These are phyloP conservation scores for Caerostris extrusa DNA, from an alignment of 1,140 invertebrate species.

Conservation along the genomic window DNA sequence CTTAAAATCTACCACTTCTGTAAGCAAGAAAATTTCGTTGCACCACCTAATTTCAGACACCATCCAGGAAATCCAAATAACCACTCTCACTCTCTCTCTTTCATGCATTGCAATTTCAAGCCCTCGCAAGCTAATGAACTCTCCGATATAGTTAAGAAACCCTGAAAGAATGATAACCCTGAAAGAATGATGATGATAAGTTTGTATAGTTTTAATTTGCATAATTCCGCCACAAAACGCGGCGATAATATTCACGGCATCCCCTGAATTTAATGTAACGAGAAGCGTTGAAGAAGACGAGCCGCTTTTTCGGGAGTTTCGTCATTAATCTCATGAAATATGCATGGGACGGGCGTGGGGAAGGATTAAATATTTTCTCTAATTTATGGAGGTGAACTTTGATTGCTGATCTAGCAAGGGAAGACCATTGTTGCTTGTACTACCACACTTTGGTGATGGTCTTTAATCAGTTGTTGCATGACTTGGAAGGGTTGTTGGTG, in stretches of 20 bases:
- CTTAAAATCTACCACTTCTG: no score
- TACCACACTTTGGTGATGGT: not conserved
- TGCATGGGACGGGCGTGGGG: not conserved
- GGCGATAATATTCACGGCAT: slow-evolving; percentile 1
- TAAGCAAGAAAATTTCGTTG: no score
- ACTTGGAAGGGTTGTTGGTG: not conserved
- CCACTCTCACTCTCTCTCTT: no score
- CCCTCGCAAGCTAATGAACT: not conserved
- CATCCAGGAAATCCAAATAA: no score
- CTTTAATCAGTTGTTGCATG: not conserved
- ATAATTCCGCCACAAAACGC: slow-evolving; percentile 31
- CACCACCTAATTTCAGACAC: no score
- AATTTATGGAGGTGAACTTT: slow-evolving; percentile 4
- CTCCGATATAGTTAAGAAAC: not conserved
- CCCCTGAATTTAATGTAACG: not conserved
- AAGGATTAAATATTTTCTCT: not conserved
- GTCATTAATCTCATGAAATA: slow-evolving; percentile 49
- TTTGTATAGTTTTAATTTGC: not conserved
- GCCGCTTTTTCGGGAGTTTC: not conserved
- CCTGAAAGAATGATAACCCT: not conserved
- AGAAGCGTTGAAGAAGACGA: slow-evolving; percentile 1
- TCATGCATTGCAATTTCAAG: not conserved
- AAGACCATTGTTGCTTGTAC: not conserved
- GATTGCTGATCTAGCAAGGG: not conserved
- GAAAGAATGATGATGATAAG: not conserved